Percentiles rank a stretch among this genome's conserved stretches.
Evolutionary conservation across 2,797 vertebrate species (phyloP).

Genomic region (Mionectes olivaceus): DNA sequence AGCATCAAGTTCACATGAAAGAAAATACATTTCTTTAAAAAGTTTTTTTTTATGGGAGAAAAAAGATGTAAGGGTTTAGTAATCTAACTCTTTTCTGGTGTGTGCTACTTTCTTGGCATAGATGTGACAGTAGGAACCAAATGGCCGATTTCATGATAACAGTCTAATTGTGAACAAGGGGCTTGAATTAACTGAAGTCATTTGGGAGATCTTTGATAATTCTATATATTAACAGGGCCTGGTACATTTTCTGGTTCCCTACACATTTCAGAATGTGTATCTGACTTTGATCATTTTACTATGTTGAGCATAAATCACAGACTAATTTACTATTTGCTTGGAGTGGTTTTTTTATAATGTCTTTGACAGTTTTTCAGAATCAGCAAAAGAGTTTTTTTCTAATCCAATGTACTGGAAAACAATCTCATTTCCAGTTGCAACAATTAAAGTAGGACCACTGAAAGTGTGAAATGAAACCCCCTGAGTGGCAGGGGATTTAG

Average conservation of each 20-base stretch:
- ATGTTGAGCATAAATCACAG: conserved; percentile 62
- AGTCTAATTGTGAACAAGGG: conserved; percentile 64
- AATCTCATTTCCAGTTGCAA: not conserved
- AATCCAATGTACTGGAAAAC: not conserved
- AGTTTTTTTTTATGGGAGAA: not conserved
- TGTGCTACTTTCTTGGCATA: conserved; percentile 47
- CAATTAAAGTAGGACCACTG: not conserved
- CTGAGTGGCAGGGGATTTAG: not conserved
- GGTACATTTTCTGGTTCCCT: conserved; percentile 55
- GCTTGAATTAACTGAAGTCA: conserved; percentile 65
- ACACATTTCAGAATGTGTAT: conserved; percentile 47
- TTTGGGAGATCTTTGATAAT: conserved; percentile 73
- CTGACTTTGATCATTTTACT: conserved; percentile 68
- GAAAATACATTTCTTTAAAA: conserved; percentile 66
- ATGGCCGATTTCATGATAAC: conserved; percentile 55
- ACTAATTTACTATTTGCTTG: conserved; percentile 67
- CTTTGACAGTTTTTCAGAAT: conserved; percentile 43
- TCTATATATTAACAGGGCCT: conserved; percentile 47
- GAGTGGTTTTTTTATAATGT: conserved; percentile 4
- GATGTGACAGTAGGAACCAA: conserved; percentile 30
- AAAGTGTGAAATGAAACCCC: not conserved
- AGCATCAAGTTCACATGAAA: conserved; percentile 73
- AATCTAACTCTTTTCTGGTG: conserved; percentile 23
- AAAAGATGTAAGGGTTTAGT: conserved; percentile 59
- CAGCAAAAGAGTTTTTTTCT: conserved; percentile 18